phyloP scores from a whole-genome alignment of 1,140 invertebrate species.

The Trypoxylus dichotomus region DNA sequence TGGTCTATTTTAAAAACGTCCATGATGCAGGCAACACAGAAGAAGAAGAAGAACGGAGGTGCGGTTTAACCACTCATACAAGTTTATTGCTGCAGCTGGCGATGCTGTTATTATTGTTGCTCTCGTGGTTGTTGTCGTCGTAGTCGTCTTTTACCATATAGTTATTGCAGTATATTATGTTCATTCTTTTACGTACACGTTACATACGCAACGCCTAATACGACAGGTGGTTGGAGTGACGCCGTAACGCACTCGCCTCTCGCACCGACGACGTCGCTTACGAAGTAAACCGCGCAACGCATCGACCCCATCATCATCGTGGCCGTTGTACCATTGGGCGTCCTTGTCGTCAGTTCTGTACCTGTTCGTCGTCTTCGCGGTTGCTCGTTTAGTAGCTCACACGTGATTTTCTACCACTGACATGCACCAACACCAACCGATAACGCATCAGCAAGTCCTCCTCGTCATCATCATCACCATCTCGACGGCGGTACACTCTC shows the following conservation, averaged over 20 bases:
- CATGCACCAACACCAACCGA: slow-evolving; percentile 2
- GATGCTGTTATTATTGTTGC: background rate
- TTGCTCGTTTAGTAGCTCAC: slow-evolving; percentile 3
- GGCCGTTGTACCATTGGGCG: background rate
- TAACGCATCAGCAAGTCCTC: slow-evolving; percentile 34
- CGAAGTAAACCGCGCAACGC: slow-evolving; percentile 34
- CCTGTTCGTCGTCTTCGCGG: background rate
- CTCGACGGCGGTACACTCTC: slow-evolving; percentile 7
- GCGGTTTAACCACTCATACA: background rate
- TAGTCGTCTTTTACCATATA: background rate
- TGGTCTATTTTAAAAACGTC: slow-evolving; percentile 68
- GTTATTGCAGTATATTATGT: background rate
- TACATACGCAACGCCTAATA: background rate
- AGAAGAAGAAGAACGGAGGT: slow-evolving; percentile 27
- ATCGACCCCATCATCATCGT: slow-evolving; percentile 33
- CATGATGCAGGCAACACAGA: slow-evolving; percentile 52
- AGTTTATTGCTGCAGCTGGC: background rate
- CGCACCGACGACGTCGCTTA: slow-evolving; percentile 18
- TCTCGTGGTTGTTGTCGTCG: slow-evolving; percentile 4
- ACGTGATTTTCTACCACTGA: slow-evolving; percentile 18
- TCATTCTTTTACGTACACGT: slow-evolving; percentile 14
- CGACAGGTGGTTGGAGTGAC: slow-evolving; percentile 39
- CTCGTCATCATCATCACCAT: slow-evolving; percentile 34
- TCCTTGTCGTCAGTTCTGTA: background rate
- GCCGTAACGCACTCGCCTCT: slow-evolving; percentile 36